These are phyloP conservation scores for Gobius niger DNA, from an alignment of 2,113 vertebrate genomes.

Conservation along the genomic window DNA sequence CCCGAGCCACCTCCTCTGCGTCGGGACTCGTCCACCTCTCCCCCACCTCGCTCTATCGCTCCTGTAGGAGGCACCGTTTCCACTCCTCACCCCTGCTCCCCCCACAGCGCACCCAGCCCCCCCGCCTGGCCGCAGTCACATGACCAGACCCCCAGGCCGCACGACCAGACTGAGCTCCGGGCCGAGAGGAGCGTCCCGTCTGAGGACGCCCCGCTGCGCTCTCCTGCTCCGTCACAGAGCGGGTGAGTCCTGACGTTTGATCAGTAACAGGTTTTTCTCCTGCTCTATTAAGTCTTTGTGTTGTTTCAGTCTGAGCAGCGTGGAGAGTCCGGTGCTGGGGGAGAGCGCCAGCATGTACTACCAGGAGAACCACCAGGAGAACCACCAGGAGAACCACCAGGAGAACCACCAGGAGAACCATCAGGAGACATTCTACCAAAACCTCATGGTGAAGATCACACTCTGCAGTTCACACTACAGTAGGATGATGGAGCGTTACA, in stretches of 20 bases:
- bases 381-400: conserved; percentile 47
- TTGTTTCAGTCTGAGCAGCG: conserved; percentile 16
- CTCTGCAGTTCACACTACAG: not conserved
- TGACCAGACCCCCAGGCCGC: conserved; percentile 31
- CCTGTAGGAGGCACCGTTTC: conserved; percentile 5
- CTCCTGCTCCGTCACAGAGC: not conserved
- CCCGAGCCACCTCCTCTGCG: conserved; percentile 47
- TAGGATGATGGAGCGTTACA: no score
- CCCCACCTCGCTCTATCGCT: not conserved
- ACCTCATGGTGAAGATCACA: conserved; percentile 53
- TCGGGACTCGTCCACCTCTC: conserved; percentile 12
- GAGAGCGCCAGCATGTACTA: conserved; percentile 72
- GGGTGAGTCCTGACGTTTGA: conserved; percentile 31
- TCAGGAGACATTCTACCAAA: conserved; percentile 55
- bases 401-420: conserved; percentile 34
- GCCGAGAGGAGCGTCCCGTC: not conserved
- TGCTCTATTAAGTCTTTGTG: not conserved
- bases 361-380: conserved; percentile 16
- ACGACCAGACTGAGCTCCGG: not conserved
- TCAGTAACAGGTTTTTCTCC: no score
- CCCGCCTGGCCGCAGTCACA: conserved; percentile 41
- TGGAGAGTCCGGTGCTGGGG: conserved; percentile 69
- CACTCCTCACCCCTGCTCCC: not conserved
- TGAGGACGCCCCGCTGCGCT: not conserved
- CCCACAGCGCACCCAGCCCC: conserved; percentile 59